Evolutionary conservation across 30 jellyfish, hydroid and myxozoan genomes (phyloP), one percentile per base, ranked within the genome.

Genomic region (Aurelia coerulea): DNA sequence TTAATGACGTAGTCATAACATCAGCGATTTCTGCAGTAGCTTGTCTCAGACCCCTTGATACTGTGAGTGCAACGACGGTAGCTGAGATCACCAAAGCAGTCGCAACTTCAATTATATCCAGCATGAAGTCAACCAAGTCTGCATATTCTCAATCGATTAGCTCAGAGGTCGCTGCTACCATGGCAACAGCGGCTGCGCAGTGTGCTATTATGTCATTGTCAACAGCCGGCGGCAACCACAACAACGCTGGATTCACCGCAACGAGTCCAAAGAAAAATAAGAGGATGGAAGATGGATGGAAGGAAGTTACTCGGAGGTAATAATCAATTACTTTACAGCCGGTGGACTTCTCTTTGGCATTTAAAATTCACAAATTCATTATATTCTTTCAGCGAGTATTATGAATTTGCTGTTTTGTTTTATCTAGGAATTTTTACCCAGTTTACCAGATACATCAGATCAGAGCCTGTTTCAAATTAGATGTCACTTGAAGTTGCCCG

Each of bases 141-240:
- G 65, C 86, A 10, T 88, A 75, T 33, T 68, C 87, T 3, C 81
- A 49, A 17, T 37, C 92, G 32, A 83, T 93, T 37, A 90, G 88
- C 76, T 97, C 95, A 10, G 98, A 93, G 73, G 98, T 93, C 31
- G 98, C 97, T 37, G 98, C 96, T 50, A 93, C 98, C 19, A 93
- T 93, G 98, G 98, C 96, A 16, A 86, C 98, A 35, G 98, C 98
- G 29, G 97, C 96, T 39, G 98, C 98, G 51, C 98, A 93, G 83
- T 88, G 98, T 63, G 98, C 97, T 6, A 84, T 88, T 34, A 96
- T 93, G n/a, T 78, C 98, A 14, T 76, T 90, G 51, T 84, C 93
- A 18, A 79, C 81, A 10, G 53, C 87, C 6, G 76, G 93, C 65
- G 85, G 90, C 32, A 34, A 50, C 73, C 16, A 18, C 41, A 23